These are phyloP conservation scores for Macropis europaea DNA, from an alignment of 2,888 invertebrate species.

Conservation along the genomic window DNA sequence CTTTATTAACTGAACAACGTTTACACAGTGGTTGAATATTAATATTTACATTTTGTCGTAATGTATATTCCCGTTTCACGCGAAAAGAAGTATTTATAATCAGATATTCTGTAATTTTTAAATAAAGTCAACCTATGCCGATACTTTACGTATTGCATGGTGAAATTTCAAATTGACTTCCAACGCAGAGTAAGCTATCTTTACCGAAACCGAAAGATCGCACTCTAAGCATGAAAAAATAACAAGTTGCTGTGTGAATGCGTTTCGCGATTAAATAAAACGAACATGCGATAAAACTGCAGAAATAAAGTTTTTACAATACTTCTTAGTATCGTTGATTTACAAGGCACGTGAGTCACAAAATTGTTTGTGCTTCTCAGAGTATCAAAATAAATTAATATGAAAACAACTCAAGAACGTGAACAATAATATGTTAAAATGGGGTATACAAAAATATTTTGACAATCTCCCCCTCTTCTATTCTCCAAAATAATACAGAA, in stretches of 20 bases:
- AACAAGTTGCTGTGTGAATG: not conserved
- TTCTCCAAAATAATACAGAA: not conserved
- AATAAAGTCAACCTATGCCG: conserved; percentile 7
- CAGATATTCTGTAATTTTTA: not conserved
- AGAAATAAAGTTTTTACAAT: conserved; percentile 37
- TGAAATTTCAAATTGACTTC: not conserved
- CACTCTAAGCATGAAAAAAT: not conserved
- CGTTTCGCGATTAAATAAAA: not conserved
- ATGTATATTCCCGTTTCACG: not conserved
- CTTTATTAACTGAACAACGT: conserved; percentile 45
- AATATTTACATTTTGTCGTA: conserved; percentile 9
- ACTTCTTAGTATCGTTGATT: conserved; percentile 14
- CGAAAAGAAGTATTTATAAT: not conserved
- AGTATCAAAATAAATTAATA: conserved; percentile 69
- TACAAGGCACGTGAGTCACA: conserved; percentile 64
- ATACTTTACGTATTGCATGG: conserved; percentile 22
- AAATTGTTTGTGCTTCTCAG: conserved; percentile 60
- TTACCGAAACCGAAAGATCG: conserved; percentile 10
- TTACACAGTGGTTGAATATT: conserved; percentile 48
- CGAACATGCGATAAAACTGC: conserved; percentile 21
- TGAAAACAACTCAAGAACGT: conserved; percentile 9
- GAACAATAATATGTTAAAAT: conserved; percentile 6
- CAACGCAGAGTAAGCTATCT: conserved; percentile 2
- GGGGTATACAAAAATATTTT: conserved; percentile 42
- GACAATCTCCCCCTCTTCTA: not conserved